Base-by-base conservation (phyloP, 2,797 vertebrate genomes). In the Novumbra hubbsi region DNA sequence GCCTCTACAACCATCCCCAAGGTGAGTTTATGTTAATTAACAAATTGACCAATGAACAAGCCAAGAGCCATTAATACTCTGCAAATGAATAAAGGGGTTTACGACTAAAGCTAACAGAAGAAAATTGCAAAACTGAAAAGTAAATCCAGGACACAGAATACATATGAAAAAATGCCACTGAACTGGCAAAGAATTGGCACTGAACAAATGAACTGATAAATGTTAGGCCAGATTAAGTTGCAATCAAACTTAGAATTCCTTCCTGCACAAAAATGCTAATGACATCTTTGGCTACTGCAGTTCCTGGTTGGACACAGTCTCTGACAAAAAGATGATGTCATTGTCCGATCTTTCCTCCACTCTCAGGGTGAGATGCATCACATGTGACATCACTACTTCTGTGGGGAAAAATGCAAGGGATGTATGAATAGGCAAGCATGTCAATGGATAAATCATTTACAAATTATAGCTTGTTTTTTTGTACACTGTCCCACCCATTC, bases 341-440 rank as follows among this genome's bases (percentile, higher is more conserved):
- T 88, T 83, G 63, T 73, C 79, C 16, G 81, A 70, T 0, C 49
- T 5, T 0, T 90, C 82, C 2, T 60, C 74, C n/a, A 89, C 28
- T 5, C 80, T 76, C 48, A 93, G 83, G 62, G 73, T 83, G 41
- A 89, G 85, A 52, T 88, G 90, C 68, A 80, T 88, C 19, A 83
- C 76, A 28, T 50, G 71, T 1, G 78, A 84, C 73, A 85, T 78
- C 73, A 77, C 78, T 0, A 73, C 72, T 27, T 89, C 90, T 81
- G 8, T 48, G 48, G n/a, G 6, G 55, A 27, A 12, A 70, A 11
- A n/a, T 41, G 55, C 12, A 19, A 65, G 1, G 21, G 2, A 28
- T 5, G 12, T 30, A 45, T 38, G 41, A 45, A 12, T 6, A 45
- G 57, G 17, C 45, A 0, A 52, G 16, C 49, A 50, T 15, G 30